A percentile compares a stretch with the other conserved stretches of the same genome.
phyloP scores from a whole-genome alignment of 92 coral and sea anemone species.

The Porites cylindrica region DNA sequence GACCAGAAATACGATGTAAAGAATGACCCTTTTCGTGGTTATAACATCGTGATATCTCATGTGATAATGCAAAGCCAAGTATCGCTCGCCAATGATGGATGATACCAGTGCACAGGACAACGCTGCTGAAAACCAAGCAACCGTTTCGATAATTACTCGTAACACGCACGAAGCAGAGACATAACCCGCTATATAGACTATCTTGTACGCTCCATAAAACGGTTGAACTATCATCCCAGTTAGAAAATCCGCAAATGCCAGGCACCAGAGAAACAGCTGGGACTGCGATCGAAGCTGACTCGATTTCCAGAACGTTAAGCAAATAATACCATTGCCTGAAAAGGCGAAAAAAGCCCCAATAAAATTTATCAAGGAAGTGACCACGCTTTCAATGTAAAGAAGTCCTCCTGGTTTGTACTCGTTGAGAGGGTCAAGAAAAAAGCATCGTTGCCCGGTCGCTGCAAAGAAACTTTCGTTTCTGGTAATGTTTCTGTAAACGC shows the following conservation, averaged over 20 bases:
- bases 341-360: conserved; percentile 39
- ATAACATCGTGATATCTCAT: conserved; percentile 44
- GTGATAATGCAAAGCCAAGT: conserved; percentile 66
- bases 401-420: conserved; percentile 25
- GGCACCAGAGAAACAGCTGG: conserved; percentile 52
- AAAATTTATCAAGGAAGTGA: conserved; percentile 51
- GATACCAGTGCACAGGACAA: conserved; percentile 51
- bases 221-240: conserved; percentile 76
- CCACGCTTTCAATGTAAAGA: conserved; percentile 28
- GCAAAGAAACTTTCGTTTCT: background rate
- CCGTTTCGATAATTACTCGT: conserved; percentile 53
- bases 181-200: conserved; percentile 42
- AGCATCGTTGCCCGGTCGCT: background rate
- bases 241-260: conserved; percentile 63
- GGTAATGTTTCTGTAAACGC: conserved; percentile 2
- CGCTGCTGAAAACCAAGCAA: conserved; percentile 82
- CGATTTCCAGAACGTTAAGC: conserved; percentile 58
- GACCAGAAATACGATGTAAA: conserved; percentile 17
- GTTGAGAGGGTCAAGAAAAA: conserved; percentile 18
- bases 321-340: conserved; percentile 55
- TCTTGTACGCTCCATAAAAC: conserved; percentile 54
- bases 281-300: conserved; percentile 61
- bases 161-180: conserved; percentile 30
- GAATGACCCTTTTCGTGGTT: conserved; percentile 42
- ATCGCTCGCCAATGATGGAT: conserved; percentile 59